Base-by-base conservation (phyloP, 2,888 invertebrate genomes). In the Agrypnus murinus region DNA sequence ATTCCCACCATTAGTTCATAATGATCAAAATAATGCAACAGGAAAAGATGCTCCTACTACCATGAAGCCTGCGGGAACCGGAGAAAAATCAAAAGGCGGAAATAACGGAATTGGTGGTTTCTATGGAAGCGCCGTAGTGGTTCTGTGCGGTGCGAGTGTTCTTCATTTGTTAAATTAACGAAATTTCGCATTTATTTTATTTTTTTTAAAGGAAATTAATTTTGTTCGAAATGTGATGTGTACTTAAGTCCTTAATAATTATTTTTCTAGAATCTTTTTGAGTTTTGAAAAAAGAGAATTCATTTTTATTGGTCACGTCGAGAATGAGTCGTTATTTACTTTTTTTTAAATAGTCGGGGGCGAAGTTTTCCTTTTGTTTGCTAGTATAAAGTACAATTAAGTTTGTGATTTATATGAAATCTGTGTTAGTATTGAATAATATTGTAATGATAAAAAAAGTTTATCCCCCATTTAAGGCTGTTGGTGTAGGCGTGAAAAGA, bases 171-270 rank as follows among this genome's bases (percentile, higher is more conserved):
- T 65, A 12, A 46, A 57, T 45, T 65, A 57, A 36, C 36, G 55
- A 17, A 36, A 36, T 17, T n/a, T 53, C 10, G 15, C 15, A 34
- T 55, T 55, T 48, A n/a, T n/a, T 48, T 17, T 36, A 15, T 19
- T 12, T 50, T 32, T 50, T 17, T 25, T 34, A 38, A n/a, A 40
- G 15, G n/a, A 31, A 38, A 62, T 5, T 3, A 25, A 25, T 25
- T 25, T 25, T 25, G 25, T 25, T 25, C 25, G n/a, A 55, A 64
- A 31, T 64, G 64, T 64, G 64, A 64, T 64, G 59, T 55, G 64
- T 64, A 64, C 64, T 64, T 64, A 64, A 53, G 38, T n/a, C 17
- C 10, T 25, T 25, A 25, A 25, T n/a, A n/a, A n/a, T n/a, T n/a
- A n/a, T n/a, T n/a, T n/a, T n/a, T n/a, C n/a, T n/a, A n/a, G n/a